Evolutionary conservation across 2,888 invertebrate species (phyloP).

Genomic region (Ephialtes manifestator): DNA sequence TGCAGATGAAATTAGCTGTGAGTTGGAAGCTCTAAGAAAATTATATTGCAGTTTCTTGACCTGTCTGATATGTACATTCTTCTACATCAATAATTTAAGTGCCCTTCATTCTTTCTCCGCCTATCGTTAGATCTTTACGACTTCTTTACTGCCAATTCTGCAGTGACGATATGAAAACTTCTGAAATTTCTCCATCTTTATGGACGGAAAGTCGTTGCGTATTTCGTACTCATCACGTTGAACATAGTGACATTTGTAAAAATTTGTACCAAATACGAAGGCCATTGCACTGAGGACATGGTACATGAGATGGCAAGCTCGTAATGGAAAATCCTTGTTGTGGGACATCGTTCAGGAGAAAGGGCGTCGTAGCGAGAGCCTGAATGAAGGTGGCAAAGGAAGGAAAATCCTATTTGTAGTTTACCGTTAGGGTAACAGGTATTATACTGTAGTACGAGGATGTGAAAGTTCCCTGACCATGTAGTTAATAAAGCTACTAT

Average conservation of each 20-base stretch:
- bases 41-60: not conserved
- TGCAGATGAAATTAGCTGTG: not conserved
- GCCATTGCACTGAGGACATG: not conserved
- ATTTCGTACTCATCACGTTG: not conserved
- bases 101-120: not conserved
- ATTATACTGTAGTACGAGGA: not conserved
- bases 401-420: constrained; percentile 50
- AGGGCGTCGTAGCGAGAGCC: constrained; percentile 20
- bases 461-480: not conserved
- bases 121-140: not conserved
- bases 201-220: not conserved
- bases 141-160: not conserved
- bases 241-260: constrained; percentile 7
- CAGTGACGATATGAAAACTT: not conserved
- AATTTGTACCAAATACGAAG: constrained; percentile 13
- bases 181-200: too few species aligned
- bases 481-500: not conserved
- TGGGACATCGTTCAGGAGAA: constrained; percentile 22
- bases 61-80: not conserved
- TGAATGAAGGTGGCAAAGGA: constrained; percentile 22
- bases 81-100: not conserved
- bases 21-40: not conserved
- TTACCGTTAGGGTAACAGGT: constrained; percentile 23
- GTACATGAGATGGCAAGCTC: constrained; percentile 28
- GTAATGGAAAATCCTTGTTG: constrained; percentile 60